These are phyloP conservation scores for Eupeodes corollae DNA, from an alignment of 1,140 invertebrate genomes.

Conservation along the genomic window DNA sequence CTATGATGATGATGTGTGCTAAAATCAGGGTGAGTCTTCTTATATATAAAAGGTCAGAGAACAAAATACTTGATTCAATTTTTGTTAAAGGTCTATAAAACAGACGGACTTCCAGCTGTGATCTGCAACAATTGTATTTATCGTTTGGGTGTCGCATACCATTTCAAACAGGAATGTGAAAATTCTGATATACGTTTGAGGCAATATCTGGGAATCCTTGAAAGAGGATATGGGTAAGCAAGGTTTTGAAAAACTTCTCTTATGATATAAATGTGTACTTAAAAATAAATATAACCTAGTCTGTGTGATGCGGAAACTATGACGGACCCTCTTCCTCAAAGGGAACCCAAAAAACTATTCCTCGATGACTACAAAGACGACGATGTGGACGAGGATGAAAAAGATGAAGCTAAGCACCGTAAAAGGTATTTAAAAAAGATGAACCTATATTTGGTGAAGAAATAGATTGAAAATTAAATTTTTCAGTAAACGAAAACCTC, in stretches of 20 bases:
- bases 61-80: slow-evolving; percentile 1
- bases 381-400: slow-evolving; percentile 22
- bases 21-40: slow-evolving; percentile 43
- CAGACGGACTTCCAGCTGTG: slow-evolving; percentile 50
- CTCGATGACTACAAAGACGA: slow-evolving; percentile 8
- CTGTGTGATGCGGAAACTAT: slow-evolving; percentile 31
- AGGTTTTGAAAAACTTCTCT: neutral
- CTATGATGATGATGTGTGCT: slow-evolving; percentile 52
- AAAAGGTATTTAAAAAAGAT: slow-evolving; percentile 1
- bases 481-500: slow-evolving; percentile 24
- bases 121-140: slow-evolving; percentile 56
- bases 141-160: slow-evolving; percentile 50
- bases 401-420: neutral
- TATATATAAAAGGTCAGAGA: neutral
- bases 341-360: slow-evolving; percentile 4
- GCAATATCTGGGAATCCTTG: slow-evolving; percentile 45
- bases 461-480: neutral
- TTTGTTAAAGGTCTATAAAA: slow-evolving; percentile 43
- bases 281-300: slow-evolving; percentile 1
- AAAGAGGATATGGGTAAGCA: slow-evolving; percentile 16
- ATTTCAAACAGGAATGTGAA: slow-evolving; percentile 55
- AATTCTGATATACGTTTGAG: slow-evolving; percentile 48
- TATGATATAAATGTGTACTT: neutral
- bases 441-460: slow-evolving; percentile 8
- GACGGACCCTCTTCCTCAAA: slow-evolving; percentile 17